Evolutionary conservation across 2,888 invertebrate species (phyloP).

Genomic region (Caenorhabditis doughertyi): DNA sequence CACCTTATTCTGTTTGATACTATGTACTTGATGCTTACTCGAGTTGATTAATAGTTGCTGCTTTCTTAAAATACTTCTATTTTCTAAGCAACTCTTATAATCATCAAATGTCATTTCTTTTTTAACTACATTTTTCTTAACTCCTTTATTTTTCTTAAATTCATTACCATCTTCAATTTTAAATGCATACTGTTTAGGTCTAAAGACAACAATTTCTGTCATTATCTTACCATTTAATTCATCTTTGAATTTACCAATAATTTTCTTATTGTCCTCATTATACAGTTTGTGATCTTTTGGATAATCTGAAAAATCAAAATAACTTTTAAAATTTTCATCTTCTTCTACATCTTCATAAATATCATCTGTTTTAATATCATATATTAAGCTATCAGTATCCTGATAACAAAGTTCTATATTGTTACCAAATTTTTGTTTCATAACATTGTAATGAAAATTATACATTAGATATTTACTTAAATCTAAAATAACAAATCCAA

Average conservation of each 20-base stretch:
- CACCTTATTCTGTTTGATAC: constrained; percentile 41
- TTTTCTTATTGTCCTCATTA: constrained; percentile 76
- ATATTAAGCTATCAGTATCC: constrained; percentile 80
- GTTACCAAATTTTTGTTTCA: constrained; percentile 65
- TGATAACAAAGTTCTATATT: constrained; percentile 75
- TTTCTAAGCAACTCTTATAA: constrained; percentile 49
- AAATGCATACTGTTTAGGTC: constrained; percentile 71
- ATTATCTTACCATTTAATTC: constrained; percentile 75
- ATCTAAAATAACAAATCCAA: too few relatives aligned
- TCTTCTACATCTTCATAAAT: constrained; percentile 80
- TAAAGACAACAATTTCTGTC: constrained; percentile 76
- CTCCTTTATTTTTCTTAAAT: constrained; percentile 59
- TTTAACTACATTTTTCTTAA: constrained; percentile 62
- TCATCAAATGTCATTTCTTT: constrained; percentile 56
- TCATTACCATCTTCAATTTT: constrained; percentile 40
- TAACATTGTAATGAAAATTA: constrained; percentile 74
- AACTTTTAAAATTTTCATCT: constrained; percentile 33
- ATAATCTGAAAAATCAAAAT: constrained; percentile 80
- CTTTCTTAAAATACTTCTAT: constrained; percentile 48
- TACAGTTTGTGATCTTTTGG: constrained; percentile 72
- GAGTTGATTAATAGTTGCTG: constrained; percentile 12
- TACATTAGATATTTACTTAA: constrained; percentile 56
- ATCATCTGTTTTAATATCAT: constrained; percentile 80
- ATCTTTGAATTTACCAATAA: constrained; percentile 38
- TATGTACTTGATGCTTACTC: too few relatives aligned